Evolutionary conservation across 2,113 vertebrate species (phyloP), one percentile per base, ranked within the genome.

Genomic region (Pheucticus melanocephalus): DNA sequence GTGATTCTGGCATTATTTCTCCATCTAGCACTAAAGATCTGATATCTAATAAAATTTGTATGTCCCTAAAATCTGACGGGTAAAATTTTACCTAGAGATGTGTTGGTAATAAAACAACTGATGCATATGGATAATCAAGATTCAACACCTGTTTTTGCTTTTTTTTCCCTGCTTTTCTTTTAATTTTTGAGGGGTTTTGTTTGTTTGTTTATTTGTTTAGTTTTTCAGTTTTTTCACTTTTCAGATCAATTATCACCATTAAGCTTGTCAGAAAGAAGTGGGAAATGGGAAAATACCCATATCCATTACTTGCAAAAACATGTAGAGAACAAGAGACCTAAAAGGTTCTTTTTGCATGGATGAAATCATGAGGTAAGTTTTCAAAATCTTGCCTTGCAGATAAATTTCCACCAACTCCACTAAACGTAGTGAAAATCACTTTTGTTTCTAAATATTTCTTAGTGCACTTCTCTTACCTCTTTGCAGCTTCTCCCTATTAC

Each of bases 1-100:
- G 73, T 21, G 65, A 85, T 79, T 95, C 92, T 96, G 95, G 79
- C 44, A 48, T 94, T 96, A 81, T 95, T 95, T 91, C 60, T 31
- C 60, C 56, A 83, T 42, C 57, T 92, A 33, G 30, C 45, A 65
- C 86, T 96, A 92, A 96, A 86, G 68, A 94, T 78, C 60, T 94
- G 69, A 28, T 88, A 65, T 71, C 20, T 95, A 75, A 94, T 83
- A 78, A 95, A 86, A 95, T 95, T 64, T 94, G 10, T 95, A 11
- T 92, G 68, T 76, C 85, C 64, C 73, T 80, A 86, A 50, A 88
- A 87, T 92, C 81, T 88, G 88, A 90, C 66, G 57, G 78, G 51
- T 95, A 84, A 73, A 89, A 90, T 89, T 78, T 86, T 89, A 64
- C 72, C 65, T 89, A 68, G 89, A 92, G 66, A 82, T 82, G 72